phyloP scores from a whole-genome alignment of 2,888 invertebrate species.

The Melanotus villosus region DNA sequence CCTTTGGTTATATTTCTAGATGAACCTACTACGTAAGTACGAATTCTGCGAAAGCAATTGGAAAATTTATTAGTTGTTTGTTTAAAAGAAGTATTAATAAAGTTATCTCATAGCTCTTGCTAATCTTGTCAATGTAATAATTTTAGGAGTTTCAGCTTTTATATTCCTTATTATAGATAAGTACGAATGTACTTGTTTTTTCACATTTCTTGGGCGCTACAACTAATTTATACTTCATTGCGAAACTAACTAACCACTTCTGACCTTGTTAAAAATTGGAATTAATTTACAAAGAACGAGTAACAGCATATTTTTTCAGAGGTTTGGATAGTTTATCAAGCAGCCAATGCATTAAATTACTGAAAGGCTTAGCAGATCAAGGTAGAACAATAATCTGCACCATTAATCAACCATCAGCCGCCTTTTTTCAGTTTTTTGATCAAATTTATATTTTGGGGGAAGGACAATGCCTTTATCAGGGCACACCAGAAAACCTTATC shows the following conservation, averaged over 20 bases:
- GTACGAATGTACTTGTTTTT: too few relatives aligned
- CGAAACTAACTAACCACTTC: too few relatives aligned
- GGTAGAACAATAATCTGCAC: conserved; percentile 95
- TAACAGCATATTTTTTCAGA: conserved; percentile 64
- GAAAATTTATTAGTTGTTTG: not conserved
- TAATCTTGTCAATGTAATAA: too few relatives aligned
- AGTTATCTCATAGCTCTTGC: too few relatives aligned
- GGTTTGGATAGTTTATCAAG: conserved; percentile 95
- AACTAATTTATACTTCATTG: too few relatives aligned
- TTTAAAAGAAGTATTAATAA: too few relatives aligned
- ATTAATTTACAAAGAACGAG: too few relatives aligned
- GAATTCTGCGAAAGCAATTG: not conserved
- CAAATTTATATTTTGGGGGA: conserved; percentile 89
- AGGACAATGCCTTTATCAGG: conserved; percentile 91
- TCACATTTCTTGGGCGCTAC: too few relatives aligned
- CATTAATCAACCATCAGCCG: conserved; percentile 95
- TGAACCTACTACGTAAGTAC: conserved; percentile 90
- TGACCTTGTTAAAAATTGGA: too few relatives aligned
- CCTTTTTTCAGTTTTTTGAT: conserved; percentile 91
- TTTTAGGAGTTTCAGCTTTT: too few relatives aligned
- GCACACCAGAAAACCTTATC: conserved; percentile 79
- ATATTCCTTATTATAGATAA: too few relatives aligned
- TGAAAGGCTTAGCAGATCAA: conserved; percentile 84
- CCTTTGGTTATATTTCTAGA: conserved; percentile 96
- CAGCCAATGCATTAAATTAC: conserved; percentile 83